Base-by-base conservation (phyloP, 1,140 invertebrate genomes). In the Pemphigus obesinymphae region DNA sequence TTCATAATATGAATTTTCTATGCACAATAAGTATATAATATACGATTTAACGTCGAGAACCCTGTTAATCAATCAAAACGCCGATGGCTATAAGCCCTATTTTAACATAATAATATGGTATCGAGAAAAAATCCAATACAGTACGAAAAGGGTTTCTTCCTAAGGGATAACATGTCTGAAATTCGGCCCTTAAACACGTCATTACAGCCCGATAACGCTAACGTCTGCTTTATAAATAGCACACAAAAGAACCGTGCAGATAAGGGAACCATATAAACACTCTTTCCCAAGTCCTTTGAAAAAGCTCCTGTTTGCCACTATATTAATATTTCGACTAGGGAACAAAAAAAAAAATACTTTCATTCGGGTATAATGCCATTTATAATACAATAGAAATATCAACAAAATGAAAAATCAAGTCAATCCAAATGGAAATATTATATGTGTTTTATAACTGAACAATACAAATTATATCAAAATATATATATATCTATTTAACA, bases 111-210 rank as follows among this genome's bases (percentile, higher is more conserved):
- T 80, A 63, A 80, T 63, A 80, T 6, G 13, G 55, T 13, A n/a
- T 20, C 31, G 45, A 29, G n/a, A 68, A 78, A 40, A 17, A 80
- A 78, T 78, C 53, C 53, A 63, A 80, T 80, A 61, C 45, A 31
- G n/a, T 43, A 20, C 76, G 23, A 80, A 63, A 80, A 63, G 76
- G 76, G 53, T 61, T 80, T 20, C 29, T 80, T 80, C 40, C 76
- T 43, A 63, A 26, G 34, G 76, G 55, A 80, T 80, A 80, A 80
- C 55, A 58, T 58, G 48, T 78, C 75, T 78, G n/a, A 78, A 78
- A 61, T 78, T 78, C 75, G 76, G 76, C 76, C 55, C 76, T 80
- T 80, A 80, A 80, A 80, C 76, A 63, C 76, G 55, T 80, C 76
- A 63, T 80, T 80, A 80, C 40, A 80, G 55, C 34, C 75, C 55